phyloP scores from a whole-genome alignment of 2,888 invertebrate genomes.

The Sarcophaga caerulescens region DNA sequence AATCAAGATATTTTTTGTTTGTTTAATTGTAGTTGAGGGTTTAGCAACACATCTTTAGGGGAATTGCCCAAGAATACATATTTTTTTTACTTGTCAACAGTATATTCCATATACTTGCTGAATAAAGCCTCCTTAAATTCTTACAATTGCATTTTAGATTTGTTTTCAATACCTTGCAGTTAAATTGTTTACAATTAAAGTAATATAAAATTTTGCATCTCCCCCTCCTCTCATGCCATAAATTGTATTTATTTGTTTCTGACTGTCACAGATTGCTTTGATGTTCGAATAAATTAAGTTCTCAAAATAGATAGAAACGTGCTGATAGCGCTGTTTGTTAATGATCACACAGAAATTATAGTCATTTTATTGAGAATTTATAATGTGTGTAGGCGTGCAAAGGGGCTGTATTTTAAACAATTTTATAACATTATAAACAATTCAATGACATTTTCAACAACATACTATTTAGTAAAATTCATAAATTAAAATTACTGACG shows the following conservation, averaged over 20 bases:
- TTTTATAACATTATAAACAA: slow-evolving; percentile 33
- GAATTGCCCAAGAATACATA: too few species aligned
- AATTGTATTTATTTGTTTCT: slow-evolving; percentile 33
- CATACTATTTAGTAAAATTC: slow-evolving; percentile 37
- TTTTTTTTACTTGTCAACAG: too few species aligned
- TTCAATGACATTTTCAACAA: slow-evolving; percentile 53
- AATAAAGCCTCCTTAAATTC: background rate
- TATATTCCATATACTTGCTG: too few species aligned
- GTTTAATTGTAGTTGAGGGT: background rate
- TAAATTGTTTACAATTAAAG: background rate
- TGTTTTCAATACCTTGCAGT: background rate
- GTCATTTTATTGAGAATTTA: slow-evolving; percentile 63
- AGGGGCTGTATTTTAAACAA: slow-evolving; percentile 25
- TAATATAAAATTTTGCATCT: slow-evolving; percentile 7
- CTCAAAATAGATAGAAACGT: slow-evolving; percentile 33
- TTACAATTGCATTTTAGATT: background rate
- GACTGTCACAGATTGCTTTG: slow-evolving; percentile 43
- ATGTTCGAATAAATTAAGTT: slow-evolving; percentile 56
- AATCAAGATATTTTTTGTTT: slow-evolving; percentile 1
- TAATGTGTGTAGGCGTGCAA: slow-evolving; percentile 50
- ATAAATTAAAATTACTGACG: slow-evolving; percentile 17
- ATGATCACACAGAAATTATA: slow-evolving; percentile 67
- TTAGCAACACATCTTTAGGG: slow-evolving; percentile 9
- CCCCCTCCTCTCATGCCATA: background rate
- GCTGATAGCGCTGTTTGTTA: slow-evolving; percentile 35